Conservation (phyloP, 2,113 vertebrate species). For the Lasiurus cinereus region DNA sequence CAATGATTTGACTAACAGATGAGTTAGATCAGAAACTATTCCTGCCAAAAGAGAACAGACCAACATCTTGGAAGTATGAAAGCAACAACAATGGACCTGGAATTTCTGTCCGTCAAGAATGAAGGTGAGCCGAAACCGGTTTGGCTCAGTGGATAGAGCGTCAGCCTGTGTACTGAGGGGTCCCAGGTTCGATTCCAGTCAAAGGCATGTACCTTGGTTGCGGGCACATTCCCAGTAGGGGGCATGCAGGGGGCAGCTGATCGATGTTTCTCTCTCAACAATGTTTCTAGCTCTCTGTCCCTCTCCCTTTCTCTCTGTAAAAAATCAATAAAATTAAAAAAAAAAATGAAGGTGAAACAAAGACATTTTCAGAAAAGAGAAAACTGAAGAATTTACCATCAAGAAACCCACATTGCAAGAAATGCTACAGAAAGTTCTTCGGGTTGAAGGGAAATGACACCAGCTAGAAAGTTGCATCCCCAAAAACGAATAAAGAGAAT, state of each 20-base stretch:
- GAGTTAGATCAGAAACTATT: background rate
- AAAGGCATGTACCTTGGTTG: too few species aligned
- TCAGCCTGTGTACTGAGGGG: too few species aligned
- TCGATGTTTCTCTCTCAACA: too few species aligned
- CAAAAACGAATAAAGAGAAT: background rate
- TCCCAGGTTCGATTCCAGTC: too few species aligned
- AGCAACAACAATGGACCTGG: background rate
- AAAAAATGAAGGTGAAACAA: background rate
- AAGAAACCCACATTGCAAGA: background rate
- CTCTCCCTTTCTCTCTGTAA: too few species aligned
- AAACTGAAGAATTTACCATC: background rate
- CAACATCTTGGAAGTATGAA: background rate
- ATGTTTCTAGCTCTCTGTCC: too few species aligned
- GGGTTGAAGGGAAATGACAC: background rate
- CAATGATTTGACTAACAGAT: background rate
- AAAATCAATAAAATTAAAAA: too few species aligned
- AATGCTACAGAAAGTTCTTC: background rate
- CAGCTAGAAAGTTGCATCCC: background rate
- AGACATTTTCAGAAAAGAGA: background rate
- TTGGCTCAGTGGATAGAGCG: too few species aligned
- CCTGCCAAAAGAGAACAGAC: background rate
- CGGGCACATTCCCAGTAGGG: too few species aligned
- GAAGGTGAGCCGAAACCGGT: background rate
- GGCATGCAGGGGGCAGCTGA: too few species aligned
- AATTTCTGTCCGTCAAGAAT: background rate